Conservation (phyloP, 2,888 invertebrate species). For the Drosophila incognita region DNA sequence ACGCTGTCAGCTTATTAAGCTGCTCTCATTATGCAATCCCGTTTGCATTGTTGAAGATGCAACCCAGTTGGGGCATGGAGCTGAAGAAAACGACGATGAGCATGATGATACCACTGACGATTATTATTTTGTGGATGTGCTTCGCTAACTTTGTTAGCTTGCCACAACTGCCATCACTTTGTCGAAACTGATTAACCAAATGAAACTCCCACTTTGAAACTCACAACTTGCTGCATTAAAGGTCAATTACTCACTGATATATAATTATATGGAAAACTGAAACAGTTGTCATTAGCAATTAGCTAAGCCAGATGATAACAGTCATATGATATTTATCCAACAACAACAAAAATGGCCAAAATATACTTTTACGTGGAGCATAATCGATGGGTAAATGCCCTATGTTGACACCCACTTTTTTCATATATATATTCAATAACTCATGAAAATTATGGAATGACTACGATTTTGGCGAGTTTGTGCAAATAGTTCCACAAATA, state of each 20-base stretch:
- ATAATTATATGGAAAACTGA: slow-evolving; percentile 4
- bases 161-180: neutral
- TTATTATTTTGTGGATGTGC: slow-evolving; percentile 2
- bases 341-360: neutral
- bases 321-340: neutral
- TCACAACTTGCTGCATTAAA: neutral
- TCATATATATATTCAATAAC: neutral
- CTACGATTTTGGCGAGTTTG: neutral
- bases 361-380: neutral
- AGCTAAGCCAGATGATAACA: slow-evolving; percentile 17
- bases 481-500: fast-evolving
- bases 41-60: slow-evolving; percentile 63
- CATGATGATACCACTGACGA: slow-evolving; percentile 7
- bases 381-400: neutral
- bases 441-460: neutral
- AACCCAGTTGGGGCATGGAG: slow-evolving; percentile 21
- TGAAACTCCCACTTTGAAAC: neutral
- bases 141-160: slow-evolving; percentile 13
- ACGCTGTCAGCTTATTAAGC: slow-evolving; percentile 71
- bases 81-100: slow-evolving; percentile 1
- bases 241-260: slow-evolving; percentile 3
- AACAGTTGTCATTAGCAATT: slow-evolving; percentile 27
- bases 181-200: neutral
- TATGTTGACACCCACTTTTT: neutral
- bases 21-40: slow-evolving; percentile 68